Evolutionary conservation across 2,888 invertebrate species (phyloP).

Genomic region (Melanostoma scalare): DNA sequence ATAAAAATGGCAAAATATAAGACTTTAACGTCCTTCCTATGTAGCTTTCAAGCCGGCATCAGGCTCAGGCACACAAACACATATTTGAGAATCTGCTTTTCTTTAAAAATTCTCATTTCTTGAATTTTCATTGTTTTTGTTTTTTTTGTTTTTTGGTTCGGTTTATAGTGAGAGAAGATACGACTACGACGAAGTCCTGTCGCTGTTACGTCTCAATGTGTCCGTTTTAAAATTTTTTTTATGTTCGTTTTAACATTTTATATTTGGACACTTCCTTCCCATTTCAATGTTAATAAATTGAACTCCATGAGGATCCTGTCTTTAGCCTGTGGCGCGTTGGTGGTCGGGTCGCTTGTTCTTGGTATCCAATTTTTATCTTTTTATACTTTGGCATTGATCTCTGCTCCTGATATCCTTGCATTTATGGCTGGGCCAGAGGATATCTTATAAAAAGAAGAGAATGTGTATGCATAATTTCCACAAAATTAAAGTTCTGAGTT

Average conservation of each 20-base stretch:
- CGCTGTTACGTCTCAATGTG: slow-evolving; percentile 70
- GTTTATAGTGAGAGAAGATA: slow-evolving; percentile 7
- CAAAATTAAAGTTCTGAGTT: slow-evolving; percentile 69
- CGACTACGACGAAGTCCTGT: slow-evolving; percentile 44
- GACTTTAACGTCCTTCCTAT: slow-evolving; percentile 67
- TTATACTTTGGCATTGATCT: slow-evolving; percentile 63
- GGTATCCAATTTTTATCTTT: slow-evolving; percentile 48
- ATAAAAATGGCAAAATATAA: slow-evolving; percentile 74
- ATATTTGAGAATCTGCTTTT: slow-evolving; percentile 45
- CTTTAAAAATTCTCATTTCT: slow-evolving; percentile 46
- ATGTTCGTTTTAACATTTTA: slow-evolving; percentile 59
- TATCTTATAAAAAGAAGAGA: slow-evolving; percentile 62
- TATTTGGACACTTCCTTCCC: slow-evolving; percentile 72
- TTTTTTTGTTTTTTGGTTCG: slow-evolving; percentile 11
- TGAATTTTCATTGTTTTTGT: slow-evolving; percentile 16
- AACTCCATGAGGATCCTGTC: slow-evolving; percentile 56
- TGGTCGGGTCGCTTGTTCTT: background rate
- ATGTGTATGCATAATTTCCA: slow-evolving; percentile 72
- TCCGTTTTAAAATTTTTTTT: slow-evolving; percentile 55
- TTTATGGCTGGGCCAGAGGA: slow-evolving; percentile 54
- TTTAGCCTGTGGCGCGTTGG: slow-evolving; percentile 26
- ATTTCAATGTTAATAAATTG: slow-evolving; percentile 73
- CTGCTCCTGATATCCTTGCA: slow-evolving; percentile 67
- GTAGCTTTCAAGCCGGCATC: slow-evolving; percentile 30
- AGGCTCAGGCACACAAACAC: slow-evolving; percentile 13